A percentile compares a stretch with the other conserved stretches of the same genome.
Evolutionary conservation across 1,140 invertebrate genomes (phyloP).

Genomic region (Heliconius melpomene): DNA sequence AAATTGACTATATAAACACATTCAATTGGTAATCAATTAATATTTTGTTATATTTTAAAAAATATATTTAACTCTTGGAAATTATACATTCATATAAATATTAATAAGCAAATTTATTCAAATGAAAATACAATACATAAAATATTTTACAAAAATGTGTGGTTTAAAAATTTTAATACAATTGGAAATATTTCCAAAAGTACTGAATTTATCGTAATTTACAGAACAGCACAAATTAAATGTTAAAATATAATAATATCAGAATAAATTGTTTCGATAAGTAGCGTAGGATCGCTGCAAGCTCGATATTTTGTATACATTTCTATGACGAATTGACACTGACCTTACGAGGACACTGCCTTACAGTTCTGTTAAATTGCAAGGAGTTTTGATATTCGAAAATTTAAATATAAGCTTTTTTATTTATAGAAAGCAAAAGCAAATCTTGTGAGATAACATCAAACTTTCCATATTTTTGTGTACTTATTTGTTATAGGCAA

Average conservation of each 20-base stretch:
- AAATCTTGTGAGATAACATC: too few species aligned
- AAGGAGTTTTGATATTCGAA: background rate
- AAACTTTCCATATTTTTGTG: too few species aligned
- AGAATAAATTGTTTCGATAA: slow-evolving; percentile 3
- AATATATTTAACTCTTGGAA: too few species aligned
- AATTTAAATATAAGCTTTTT: background rate
- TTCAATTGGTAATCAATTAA: too few species aligned
- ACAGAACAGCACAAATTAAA: slow-evolving; percentile 28
- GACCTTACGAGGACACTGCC: background rate
- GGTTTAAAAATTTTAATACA: background rate
- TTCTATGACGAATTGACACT: slow-evolving; percentile 1
- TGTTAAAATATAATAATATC: slow-evolving; percentile 17
- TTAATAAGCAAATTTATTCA: too few species aligned
- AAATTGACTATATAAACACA: too few species aligned
- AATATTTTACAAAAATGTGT: too few species aligned
- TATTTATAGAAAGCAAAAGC: too few species aligned
- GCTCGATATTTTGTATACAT: slow-evolving; percentile 23
- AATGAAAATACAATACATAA: too few species aligned
- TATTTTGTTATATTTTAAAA: too few species aligned
- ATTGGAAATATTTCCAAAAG: background rate
- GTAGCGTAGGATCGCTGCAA: slow-evolving; percentile 35
- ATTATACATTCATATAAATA: too few species aligned
- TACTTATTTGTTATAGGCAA: too few species aligned
- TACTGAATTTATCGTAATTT: slow-evolving; percentile 23
- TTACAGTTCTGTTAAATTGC: slow-evolving; percentile 21